These are phyloP conservation scores for Megalopta genalis DNA, from an alignment of 1,140 invertebrate species.

Conservation along the genomic window DNA sequence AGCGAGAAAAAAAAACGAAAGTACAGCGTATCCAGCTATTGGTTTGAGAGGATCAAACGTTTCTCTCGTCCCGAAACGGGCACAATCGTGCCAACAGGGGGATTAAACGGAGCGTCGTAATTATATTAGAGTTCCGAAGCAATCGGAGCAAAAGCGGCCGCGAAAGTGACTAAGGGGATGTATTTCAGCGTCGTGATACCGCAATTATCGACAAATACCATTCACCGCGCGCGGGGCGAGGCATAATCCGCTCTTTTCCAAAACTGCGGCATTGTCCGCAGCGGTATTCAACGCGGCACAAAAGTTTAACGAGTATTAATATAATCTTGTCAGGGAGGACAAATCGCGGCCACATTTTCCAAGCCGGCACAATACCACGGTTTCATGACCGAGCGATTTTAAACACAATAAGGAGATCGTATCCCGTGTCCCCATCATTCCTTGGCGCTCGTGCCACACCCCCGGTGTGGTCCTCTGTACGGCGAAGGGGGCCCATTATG, in stretches of 20 bases:
- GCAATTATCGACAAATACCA: background rate
- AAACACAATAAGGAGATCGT: conserved; percentile 27
- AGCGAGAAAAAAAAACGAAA: too few species aligned
- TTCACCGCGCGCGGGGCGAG: background rate
- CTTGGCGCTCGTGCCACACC: conserved; percentile 39
- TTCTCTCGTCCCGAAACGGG: too few species aligned
- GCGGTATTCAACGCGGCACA: background rate
- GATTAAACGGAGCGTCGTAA: too few species aligned
- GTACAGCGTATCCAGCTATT: too few species aligned
- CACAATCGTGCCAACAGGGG: too few species aligned
- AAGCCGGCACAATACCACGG: conserved; percentile 17
- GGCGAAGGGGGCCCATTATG: conserved; percentile 50
- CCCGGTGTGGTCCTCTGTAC: conserved; percentile 19
- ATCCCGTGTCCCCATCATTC: background rate
- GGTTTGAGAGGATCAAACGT: too few species aligned
- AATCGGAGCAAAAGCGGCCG: background rate
- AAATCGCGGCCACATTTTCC: conserved; percentile 30
- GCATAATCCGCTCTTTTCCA: background rate
- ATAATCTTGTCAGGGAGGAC: conserved; percentile 35
- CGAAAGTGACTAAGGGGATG: background rate
- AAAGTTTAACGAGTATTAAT: conserved; percentile 37
- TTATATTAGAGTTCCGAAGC: too few species aligned
- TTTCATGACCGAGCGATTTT: conserved; percentile 31
- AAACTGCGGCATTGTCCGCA: background rate
- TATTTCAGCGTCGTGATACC: background rate